phyloP scores from a whole-genome alignment of 2,797 vertebrate genomes.

The Helarctos malayanus region DNA sequence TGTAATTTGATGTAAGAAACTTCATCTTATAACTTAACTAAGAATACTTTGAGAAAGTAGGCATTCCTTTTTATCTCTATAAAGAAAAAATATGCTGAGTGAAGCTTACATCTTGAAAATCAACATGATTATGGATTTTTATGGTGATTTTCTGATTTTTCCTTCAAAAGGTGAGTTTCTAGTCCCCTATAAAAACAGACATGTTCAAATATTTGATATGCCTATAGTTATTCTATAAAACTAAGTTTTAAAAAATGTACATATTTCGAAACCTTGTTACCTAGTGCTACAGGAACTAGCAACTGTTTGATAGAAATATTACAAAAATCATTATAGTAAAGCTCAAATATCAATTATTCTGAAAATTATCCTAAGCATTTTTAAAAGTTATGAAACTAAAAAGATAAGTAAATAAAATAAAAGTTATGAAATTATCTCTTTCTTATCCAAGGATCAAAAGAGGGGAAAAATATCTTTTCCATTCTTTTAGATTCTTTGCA shows the following conservation, averaged over 20 bases:
- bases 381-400: background rate
- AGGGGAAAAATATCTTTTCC: background rate
- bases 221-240: background rate
- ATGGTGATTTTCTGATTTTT: background rate
- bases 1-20: background rate
- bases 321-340: slow-evolving; percentile 40
- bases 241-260: background rate
- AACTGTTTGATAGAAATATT: background rate
- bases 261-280: slow-evolving; percentile 30
- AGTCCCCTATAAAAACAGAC: slow-evolving; percentile 3
- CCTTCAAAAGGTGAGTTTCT: slow-evolving; percentile 32
- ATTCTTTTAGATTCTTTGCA: background rate
- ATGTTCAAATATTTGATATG: slow-evolving; percentile 20
- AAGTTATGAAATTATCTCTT: background rate
- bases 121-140: slow-evolving; percentile 31
- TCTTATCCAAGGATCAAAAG: background rate
- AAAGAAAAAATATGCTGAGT: slow-evolving; percentile 39
- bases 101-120: slow-evolving; percentile 44
- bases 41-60: slow-evolving; percentile 18
- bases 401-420: background rate
- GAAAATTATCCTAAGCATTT: background rate
- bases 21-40: background rate
- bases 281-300: background rate
- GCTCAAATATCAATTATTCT: slow-evolving; percentile 5
- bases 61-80: slow-evolving; percentile 11